Percentiles rank a stretch among this genome's conserved stretches.
These are phyloP conservation scores for Oedothorax gibbosus DNA, from an alignment of 1,140 invertebrate species.

Conservation along the genomic window DNA sequence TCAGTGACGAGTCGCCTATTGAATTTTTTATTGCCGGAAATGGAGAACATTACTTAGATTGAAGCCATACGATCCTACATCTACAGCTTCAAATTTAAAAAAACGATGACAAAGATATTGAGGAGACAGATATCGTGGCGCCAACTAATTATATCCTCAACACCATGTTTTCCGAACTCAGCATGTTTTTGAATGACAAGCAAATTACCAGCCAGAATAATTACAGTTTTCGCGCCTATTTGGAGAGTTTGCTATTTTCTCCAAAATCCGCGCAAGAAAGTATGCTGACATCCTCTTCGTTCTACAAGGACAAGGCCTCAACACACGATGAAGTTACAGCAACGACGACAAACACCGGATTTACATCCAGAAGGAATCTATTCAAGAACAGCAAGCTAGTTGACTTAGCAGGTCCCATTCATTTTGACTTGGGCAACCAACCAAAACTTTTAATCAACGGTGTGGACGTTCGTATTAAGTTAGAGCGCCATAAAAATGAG, in stretches of 20 bases:
- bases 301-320: slow-evolving; percentile 6
- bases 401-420: slow-evolving; percentile 13
- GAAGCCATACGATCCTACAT: slow-evolving; percentile 12
- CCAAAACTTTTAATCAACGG: background rate
- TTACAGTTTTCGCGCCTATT: background rate
- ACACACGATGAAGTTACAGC: background rate
- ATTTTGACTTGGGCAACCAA: slow-evolving; percentile 20
- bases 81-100: slow-evolving; percentile 18
- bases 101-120: background rate
- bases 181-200: slow-evolving; percentile 21
- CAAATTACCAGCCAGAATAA: slow-evolving; percentile 14
- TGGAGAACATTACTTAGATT: slow-evolving; percentile 30
- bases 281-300: slow-evolving; percentile 12
- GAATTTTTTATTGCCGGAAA: slow-evolving; percentile 31
- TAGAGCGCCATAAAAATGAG: slow-evolving; percentile 3
- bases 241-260: slow-evolving; percentile 14
- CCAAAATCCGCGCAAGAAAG: slow-evolving; percentile 9
- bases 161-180: slow-evolving; percentile 19
- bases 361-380: background rate
- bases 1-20: background rate
- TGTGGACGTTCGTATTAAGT: slow-evolving; percentile 1
- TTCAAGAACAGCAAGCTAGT: background rate
- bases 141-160: slow-evolving; percentile 37
- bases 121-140: background rate
- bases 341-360: slow-evolving; percentile 9